Evolutionary conservation across 2,113 vertebrate genomes (phyloP).

Genomic region (Cranoglanis bouderius): DNA sequence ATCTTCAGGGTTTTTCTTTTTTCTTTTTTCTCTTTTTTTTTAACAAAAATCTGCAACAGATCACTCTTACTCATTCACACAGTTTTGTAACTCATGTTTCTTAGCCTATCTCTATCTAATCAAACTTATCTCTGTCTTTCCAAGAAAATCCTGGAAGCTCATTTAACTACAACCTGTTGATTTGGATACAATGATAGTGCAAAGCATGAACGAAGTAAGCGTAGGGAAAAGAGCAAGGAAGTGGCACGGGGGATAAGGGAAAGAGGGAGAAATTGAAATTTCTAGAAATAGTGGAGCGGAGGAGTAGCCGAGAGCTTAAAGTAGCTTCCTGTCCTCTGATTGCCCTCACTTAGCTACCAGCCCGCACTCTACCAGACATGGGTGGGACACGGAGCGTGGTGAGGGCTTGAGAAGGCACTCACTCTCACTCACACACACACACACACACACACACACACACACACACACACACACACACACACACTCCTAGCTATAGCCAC

Average conservation of each 20-base stretch:
- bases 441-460: slow-evolving; percentile 5
- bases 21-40: background rate
- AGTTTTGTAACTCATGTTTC: background rate
- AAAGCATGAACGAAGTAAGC: slow-evolving; percentile 2
- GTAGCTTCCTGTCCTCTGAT: slow-evolving; percentile 46
- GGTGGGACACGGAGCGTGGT: slow-evolving; percentile 35
- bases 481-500: slow-evolving; percentile 47
- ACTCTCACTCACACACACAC: slow-evolving; percentile 2
- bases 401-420: slow-evolving; percentile 22
- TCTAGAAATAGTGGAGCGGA: slow-evolving; percentile 40
- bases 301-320: slow-evolving; percentile 45
- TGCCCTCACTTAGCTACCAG: slow-evolving; percentile 33
- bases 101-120: background rate
- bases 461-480: background rate
- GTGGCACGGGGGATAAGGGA: background rate
- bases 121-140: background rate
- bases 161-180: slow-evolving; percentile 20
- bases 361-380: slow-evolving; percentile 39
- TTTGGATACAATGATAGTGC: slow-evolving; percentile 37
- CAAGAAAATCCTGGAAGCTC: background rate
- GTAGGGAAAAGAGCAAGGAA: slow-evolving; percentile 35
- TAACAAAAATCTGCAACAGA: background rate
- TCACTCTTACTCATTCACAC: background rate
- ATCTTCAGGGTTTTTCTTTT: background rate
- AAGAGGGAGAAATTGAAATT: slow-evolving; percentile 2